Conservation (phyloP, 2,113 vertebrate species). For the Camelus bactrianus region DNA sequence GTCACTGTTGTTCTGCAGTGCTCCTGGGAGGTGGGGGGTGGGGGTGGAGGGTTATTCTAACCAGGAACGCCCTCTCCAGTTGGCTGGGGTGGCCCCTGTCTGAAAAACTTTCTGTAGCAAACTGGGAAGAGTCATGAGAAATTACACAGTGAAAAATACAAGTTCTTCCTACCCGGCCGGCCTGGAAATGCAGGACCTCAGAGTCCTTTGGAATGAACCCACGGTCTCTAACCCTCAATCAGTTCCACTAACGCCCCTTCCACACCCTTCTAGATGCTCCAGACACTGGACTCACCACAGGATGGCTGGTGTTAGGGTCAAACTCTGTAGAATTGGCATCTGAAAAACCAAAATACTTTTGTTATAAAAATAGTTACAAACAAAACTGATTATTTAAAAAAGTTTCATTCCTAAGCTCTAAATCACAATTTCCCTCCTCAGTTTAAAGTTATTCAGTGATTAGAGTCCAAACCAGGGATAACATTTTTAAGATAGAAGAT, state of each 20-base stretch:
- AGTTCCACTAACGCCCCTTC: accelerated
- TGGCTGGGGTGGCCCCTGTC: not conserved
- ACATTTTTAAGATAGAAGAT: not conserved
- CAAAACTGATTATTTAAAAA: not conserved
- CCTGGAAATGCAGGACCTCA: not conserved
- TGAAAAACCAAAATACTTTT: slow-evolving; percentile 75
- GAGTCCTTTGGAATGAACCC: not conserved
- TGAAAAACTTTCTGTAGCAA: not conserved
- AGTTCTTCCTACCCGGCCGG: not conserved
- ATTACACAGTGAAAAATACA: not conserved
- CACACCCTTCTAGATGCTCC: not conserved
- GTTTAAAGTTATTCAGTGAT: not conserved
- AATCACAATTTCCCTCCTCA: not conserved
- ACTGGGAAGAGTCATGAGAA: not conserved
- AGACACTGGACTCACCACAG: slow-evolving; percentile 91
- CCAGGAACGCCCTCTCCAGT: not conserved
- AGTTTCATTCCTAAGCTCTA: not conserved
- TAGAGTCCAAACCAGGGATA: not conserved
- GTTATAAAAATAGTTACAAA: slow-evolving; percentile 63
- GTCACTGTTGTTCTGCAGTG: not conserved
- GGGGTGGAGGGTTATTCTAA: not conserved
- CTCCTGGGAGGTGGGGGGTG: not conserved
- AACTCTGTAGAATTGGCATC: slow-evolving; percentile 99
- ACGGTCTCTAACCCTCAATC: not conserved
- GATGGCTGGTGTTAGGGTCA: slow-evolving; percentile 93